Percentiles rank a stretch among this genome's conserved stretches.
phyloP scores from a whole-genome alignment of 2,888 invertebrate species.

The Pyrrhosoma nymphula region DNA sequence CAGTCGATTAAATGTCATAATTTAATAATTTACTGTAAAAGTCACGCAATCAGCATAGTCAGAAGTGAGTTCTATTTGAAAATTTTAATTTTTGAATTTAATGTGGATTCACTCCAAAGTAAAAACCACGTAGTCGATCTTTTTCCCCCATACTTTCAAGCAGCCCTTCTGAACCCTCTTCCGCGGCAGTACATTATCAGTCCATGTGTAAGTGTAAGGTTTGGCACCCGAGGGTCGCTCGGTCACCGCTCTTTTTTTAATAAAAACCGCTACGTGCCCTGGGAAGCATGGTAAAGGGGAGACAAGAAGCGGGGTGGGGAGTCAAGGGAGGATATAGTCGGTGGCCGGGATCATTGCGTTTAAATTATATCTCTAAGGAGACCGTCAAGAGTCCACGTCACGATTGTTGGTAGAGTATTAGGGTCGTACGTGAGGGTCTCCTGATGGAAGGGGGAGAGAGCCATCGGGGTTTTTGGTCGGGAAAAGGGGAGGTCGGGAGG shows the following conservation, averaged over 20 bases:
- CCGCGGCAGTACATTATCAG: slow-evolving; percentile 27
- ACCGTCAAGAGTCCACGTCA: slow-evolving; percentile 64
- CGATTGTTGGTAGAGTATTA: slow-evolving; percentile 65
- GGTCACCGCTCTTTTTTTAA: not conserved
- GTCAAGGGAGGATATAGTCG: not conserved
- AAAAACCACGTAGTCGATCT: not conserved
- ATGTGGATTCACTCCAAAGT: no score
- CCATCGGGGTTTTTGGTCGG: not conserved
- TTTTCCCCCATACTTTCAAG: not conserved
- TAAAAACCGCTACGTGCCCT: not conserved
- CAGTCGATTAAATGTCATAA: no score
- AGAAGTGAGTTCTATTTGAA: no score
- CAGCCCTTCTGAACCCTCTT: not conserved
- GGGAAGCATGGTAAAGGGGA: not conserved
- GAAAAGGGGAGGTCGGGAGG: not conserved
- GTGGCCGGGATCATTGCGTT: slow-evolving; percentile 13
- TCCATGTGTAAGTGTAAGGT: not conserved
- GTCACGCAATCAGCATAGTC: no score
- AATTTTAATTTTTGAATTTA: no score
- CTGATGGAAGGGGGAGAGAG: slow-evolving; percentile 45
- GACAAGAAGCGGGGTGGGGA: not conserved
- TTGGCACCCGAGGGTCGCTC: not conserved
- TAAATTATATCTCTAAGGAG: slow-evolving; percentile 66
- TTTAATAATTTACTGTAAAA: no score
- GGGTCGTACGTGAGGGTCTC: slow-evolving; percentile 62